Percentiles rank a stretch among this genome's conserved stretches.
Evolutionary conservation across 2,888 invertebrate species (phyloP).

Genomic region (Drosophila mayaguana): DNA sequence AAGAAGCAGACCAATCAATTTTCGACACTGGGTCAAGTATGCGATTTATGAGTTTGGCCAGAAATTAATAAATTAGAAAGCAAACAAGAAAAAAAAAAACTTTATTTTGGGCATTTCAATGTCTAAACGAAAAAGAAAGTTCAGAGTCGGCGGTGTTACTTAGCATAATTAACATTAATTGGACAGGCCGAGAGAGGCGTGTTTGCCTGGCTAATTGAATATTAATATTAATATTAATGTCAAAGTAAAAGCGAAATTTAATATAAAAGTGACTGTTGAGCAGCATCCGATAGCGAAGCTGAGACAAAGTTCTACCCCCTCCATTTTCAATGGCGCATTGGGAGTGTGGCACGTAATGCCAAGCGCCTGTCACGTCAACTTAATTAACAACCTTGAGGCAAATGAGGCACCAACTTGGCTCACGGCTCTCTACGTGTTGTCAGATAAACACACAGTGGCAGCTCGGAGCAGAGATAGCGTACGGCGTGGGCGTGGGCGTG

Average conservation of each 20-base stretch:
- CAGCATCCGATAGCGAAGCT: constrained; percentile 35
- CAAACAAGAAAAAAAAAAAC: neutral
- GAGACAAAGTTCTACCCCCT: neutral
- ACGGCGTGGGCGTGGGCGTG: constrained; percentile 10
- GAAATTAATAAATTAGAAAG: constrained; percentile 13
- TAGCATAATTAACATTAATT: constrained; percentile 61
- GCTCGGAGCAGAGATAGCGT: neutral
- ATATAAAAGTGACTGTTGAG: constrained; percentile 62
- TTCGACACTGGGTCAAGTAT: constrained; percentile 24
- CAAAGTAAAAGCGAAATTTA: constrained; percentile 62
- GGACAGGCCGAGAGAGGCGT: constrained; percentile 10
- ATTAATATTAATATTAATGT: constrained; percentile 77
- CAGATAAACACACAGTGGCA: constrained; percentile 53
- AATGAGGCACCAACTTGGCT: constrained; percentile 46
- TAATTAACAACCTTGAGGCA: constrained; percentile 66
- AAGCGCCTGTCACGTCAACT: constrained; percentile 34
- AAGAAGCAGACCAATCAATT: constrained; percentile 58
- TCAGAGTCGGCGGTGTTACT: constrained; percentile 12
- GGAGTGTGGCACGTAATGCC: constrained; percentile 19
- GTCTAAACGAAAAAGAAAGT: neutral
- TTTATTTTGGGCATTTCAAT: too few relatives aligned
- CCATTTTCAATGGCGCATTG: neutral
- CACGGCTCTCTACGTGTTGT: constrained; percentile 55
- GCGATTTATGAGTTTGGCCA: constrained; percentile 36
- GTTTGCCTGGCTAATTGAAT: constrained; percentile 68